Percentiles rank a stretch among this genome's conserved stretches.
Conservation (phyloP, 2,888 invertebrate genomes). For the Oligia latruncula region DNA sequence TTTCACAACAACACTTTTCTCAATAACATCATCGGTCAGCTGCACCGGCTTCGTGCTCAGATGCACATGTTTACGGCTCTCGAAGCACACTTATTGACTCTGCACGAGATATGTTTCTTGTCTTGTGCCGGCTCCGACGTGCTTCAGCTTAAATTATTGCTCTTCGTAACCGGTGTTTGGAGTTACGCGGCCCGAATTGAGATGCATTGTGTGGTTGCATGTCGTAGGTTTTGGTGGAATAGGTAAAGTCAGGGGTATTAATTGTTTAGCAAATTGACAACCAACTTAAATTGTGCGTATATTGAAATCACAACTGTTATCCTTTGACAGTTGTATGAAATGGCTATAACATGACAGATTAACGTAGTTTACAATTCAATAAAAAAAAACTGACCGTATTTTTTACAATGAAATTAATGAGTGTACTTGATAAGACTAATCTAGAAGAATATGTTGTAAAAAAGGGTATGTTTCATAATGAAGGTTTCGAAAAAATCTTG, state of each 20-base stretch:
- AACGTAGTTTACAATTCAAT: not conserved
- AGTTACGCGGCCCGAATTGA: conserved; percentile 17
- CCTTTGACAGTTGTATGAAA: not conserved
- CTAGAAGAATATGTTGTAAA: not conserved
- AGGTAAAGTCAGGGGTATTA: not conserved
- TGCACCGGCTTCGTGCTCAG: conserved; percentile 33
- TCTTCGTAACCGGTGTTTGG: conserved; percentile 33
- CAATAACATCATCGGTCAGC: conserved; percentile 32
- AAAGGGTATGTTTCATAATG: not conserved
- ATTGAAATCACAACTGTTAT: too few species aligned
- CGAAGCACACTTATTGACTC: conserved; percentile 60
- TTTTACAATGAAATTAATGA: not conserved
- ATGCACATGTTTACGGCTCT: conserved; percentile 51
- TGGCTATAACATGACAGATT: not conserved
- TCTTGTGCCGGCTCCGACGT: conserved; percentile 45
- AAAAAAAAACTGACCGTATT: not conserved
- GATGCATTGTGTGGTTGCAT: conserved; percentile 12
- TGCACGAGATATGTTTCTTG: conserved; percentile 60
- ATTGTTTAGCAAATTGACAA: not conserved
- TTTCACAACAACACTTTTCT: conserved; percentile 10
- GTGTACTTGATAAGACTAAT: not conserved
- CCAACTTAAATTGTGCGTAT: not conserved
- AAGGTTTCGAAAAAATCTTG: not conserved
- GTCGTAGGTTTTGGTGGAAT: not conserved
- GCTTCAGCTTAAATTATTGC: conserved; percentile 60